phyloP scores from a whole-genome alignment of 2,113 vertebrate species.

The Sylvilagus bachmani region DNA sequence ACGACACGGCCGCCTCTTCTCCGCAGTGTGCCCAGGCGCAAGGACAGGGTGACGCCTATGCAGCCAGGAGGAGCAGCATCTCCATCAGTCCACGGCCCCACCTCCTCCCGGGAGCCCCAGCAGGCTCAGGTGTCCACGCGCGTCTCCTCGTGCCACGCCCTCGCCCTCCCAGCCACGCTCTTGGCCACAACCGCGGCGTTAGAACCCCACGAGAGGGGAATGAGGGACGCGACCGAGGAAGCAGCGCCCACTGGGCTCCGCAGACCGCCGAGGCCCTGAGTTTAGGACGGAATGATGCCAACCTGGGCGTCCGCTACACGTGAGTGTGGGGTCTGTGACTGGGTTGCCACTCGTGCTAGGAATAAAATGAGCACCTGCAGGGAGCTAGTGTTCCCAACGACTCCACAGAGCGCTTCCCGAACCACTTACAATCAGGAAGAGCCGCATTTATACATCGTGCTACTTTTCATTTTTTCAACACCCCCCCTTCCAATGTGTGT shows the following conservation, averaged over 20 bases:
- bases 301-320: not conserved
- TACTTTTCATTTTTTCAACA: not conserved
- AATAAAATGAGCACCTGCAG: not conserved
- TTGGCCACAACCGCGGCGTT: not conserved
- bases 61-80: too few species aligned
- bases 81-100: not conserved
- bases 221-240: not conserved
- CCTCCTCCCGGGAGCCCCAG: not conserved
- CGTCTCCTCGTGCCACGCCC: not conserved
- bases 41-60: not conserved
- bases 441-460: too few species aligned
- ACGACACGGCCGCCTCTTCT: rapidly evolving
- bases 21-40: not conserved
- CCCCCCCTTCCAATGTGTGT: not conserved
- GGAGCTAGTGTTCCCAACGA: not conserved
- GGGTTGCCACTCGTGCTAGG: not conserved
- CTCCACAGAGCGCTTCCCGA: not conserved
- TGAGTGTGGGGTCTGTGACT: not conserved
- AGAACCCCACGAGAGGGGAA: not conserved
- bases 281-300: not conserved
- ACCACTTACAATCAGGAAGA: not conserved
- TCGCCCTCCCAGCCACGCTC: not conserved
- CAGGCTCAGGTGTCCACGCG: rapidly evolving
- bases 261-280: not conserved
- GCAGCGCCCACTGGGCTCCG: not conserved